Conservation (phyloP, 2,888 invertebrate genomes). For the Barypeithes pellucidus region DNA sequence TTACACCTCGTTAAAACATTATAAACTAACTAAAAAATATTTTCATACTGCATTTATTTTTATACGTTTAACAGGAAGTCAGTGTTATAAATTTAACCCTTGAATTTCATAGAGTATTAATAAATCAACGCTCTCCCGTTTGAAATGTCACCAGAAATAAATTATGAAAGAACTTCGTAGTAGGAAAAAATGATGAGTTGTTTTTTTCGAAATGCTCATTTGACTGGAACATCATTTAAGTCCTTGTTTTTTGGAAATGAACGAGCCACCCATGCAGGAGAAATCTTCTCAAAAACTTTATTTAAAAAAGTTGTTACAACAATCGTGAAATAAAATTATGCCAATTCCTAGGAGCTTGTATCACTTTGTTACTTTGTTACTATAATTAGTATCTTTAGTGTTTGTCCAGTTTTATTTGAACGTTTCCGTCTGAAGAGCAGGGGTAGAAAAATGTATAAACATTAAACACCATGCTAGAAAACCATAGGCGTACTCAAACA, state of each 20-base stretch:
- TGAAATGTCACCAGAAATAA: slow-evolving; percentile 48
- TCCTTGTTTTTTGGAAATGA: slow-evolving; percentile 17
- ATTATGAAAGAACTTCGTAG: slow-evolving; percentile 31
- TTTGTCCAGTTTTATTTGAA: too few species aligned
- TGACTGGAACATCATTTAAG: slow-evolving; percentile 41
- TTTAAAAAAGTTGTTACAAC: too few species aligned
- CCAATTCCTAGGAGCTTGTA: too few species aligned
- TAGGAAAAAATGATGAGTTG: slow-evolving; percentile 36
- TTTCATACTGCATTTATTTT: slow-evolving; percentile 49
- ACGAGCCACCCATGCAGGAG: slow-evolving; percentile 6
- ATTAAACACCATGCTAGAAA: too few species aligned
- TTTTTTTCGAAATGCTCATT: slow-evolving; percentile 28
- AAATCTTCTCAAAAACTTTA: too few species aligned
- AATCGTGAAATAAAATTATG: too few species aligned
- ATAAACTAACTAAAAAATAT: slow-evolving; percentile 45
- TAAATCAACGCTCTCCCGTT: slow-evolving; percentile 46
- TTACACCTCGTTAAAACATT: slow-evolving; percentile 46
- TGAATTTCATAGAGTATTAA: slow-evolving; percentile 48
- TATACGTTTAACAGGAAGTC: slow-evolving; percentile 52
- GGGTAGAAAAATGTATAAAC: too few species aligned
- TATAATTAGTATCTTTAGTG: too few species aligned
- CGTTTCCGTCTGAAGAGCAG: too few species aligned
- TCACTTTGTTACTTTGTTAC: too few species aligned
- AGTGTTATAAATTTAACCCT: slow-evolving; percentile 50
- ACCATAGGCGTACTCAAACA: too few species aligned